Evolutionary conservation across 2,797 vertebrate species (phyloP).

Genomic region (Bothrops alternatus): DNA sequence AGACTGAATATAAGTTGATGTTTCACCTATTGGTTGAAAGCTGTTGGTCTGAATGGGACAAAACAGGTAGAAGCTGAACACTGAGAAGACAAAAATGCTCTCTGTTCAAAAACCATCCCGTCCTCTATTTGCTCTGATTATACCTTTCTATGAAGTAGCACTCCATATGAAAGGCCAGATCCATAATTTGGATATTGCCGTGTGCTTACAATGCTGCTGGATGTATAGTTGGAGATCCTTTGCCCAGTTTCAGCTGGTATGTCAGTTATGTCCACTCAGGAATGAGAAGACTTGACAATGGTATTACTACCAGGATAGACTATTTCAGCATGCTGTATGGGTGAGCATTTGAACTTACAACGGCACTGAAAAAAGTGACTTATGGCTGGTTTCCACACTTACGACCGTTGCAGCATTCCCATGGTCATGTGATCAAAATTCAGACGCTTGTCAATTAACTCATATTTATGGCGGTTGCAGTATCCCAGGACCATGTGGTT

Average conservation of each 20-base stretch:
- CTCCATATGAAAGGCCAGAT: background rate
- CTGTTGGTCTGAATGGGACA: background rate
- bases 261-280: background rate
- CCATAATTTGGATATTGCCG: background rate
- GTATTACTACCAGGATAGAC: background rate
- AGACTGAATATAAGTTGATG: background rate
- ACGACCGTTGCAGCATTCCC: background rate
- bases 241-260: background rate
- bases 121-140: background rate
- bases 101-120: background rate
- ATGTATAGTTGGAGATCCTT: too few species aligned
- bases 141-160: background rate
- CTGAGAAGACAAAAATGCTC: background rate
- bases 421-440: background rate
- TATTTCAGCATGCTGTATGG: background rate
- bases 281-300: background rate
- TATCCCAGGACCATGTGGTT: background rate
- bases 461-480: background rate
- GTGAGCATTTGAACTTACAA: background rate
- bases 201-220: too few species aligned
- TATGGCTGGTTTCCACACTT: background rate
- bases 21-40: background rate
- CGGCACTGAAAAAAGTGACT: background rate
- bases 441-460: background rate
- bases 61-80: background rate